phyloP scores from a whole-genome alignment of 53 echinoderm and acorn worm genomes.

The Mesocentrotus franciscanus region DNA sequence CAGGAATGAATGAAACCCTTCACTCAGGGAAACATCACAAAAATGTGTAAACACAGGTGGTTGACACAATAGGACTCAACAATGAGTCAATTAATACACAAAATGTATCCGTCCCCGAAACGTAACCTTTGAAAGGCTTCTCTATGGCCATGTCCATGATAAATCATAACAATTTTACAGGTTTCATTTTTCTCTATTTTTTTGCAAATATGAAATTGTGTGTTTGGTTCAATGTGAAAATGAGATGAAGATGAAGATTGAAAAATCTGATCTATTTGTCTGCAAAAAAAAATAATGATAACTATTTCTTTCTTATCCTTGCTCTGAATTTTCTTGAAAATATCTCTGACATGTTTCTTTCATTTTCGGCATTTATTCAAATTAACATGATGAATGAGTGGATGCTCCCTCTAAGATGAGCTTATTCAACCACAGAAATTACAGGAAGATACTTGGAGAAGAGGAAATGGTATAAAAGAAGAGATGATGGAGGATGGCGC shows the following conservation, averaged over 20 bases:
- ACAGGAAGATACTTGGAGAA: too few species aligned
- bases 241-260: background rate
- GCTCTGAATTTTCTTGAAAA: too few species aligned
- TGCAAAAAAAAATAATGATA: background rate
- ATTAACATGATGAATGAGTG: too few species aligned
- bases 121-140: slow-evolving; percentile 24
- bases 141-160: background rate
- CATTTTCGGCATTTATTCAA: too few species aligned
- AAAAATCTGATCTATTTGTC: background rate
- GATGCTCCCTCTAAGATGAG: background rate
- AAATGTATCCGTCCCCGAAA: slow-evolving; percentile 27
- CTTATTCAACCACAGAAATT: too few species aligned
- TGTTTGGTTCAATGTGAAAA: background rate
- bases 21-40: slow-evolving; percentile 16
- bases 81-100: slow-evolving; percentile 40
- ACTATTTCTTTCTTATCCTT: too few species aligned
- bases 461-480: background rate
- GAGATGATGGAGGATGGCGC: background rate
- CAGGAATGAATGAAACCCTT: slow-evolving; percentile 51
- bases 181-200: background rate
- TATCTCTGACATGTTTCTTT: too few species aligned
- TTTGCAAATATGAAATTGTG: background rate
- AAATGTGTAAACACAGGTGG: slow-evolving; percentile 55
- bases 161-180: background rate
- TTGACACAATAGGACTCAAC: slow-evolving; percentile 23